Evolutionary conservation across 2,797 vertebrate species (phyloP).

Genomic region (Mus minutoides): DNA sequence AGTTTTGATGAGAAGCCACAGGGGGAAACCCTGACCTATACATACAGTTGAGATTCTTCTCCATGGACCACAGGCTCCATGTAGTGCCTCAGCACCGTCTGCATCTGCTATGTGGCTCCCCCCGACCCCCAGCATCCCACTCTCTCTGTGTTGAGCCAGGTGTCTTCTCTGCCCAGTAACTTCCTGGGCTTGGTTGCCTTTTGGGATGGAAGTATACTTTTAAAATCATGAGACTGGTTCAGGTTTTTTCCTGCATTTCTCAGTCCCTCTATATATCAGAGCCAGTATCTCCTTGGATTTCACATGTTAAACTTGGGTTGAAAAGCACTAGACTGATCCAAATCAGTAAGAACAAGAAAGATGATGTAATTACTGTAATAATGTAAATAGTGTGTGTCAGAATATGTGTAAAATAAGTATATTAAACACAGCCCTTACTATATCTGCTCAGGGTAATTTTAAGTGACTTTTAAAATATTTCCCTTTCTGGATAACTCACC

Average conservation of each 20-base stretch:
- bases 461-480: conserved; percentile 57
- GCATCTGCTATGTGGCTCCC: background rate
- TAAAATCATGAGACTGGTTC: background rate
- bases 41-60: background rate
- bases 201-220: background rate
- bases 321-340: conserved; percentile 14
- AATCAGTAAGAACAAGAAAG: background rate
- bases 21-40: background rate
- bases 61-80: background rate
- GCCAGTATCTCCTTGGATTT: conserved; percentile 33
- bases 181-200: background rate
- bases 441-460: conserved; percentile 5
- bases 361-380: background rate
- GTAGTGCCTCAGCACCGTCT: background rate
- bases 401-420: conserved; percentile 34
- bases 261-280: background rate
- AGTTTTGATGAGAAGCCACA: background rate
- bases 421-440: conserved; percentile 54
- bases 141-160: background rate
- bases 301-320: background rate
- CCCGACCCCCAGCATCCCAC: background rate
- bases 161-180: background rate
- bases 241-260: background rate
- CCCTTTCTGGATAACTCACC: conserved; percentile 42
- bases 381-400: conserved; percentile 13